A percentile compares a stretch with the other conserved stretches of the same genome.
Conservation (phyloP, 2,888 invertebrate species). For the Listrodromus nycthemerus region DNA sequence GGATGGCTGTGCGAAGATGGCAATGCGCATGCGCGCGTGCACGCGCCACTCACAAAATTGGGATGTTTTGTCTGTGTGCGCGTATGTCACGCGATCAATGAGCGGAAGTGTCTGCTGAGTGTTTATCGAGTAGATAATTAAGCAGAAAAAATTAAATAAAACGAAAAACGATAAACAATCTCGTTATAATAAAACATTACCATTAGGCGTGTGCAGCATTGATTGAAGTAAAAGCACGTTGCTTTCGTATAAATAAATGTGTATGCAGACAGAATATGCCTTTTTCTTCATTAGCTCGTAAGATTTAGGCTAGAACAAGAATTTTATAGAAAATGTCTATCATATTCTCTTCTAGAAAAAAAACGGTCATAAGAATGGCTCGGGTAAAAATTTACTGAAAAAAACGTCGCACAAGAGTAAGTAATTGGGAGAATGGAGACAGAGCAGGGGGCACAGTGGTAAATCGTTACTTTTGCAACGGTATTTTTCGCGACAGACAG, state of each 20-base stretch:
- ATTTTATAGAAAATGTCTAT: slow-evolving; percentile 25
- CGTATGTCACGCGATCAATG: slow-evolving; percentile 14
- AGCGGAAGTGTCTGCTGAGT: slow-evolving; percentile 8
- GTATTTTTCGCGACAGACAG: slow-evolving; percentile 34
- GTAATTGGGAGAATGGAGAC: not conserved
- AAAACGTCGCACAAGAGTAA: slow-evolving; percentile 54
- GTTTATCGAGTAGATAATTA: slow-evolving; percentile 45
- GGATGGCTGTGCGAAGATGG: slow-evolving; percentile 24
- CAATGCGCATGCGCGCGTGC: not conserved
- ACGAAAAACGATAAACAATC: not conserved
- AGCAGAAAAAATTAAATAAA: not conserved
- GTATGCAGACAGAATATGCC: slow-evolving; percentile 66
- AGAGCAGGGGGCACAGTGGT: not conserved
- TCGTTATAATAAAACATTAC: slow-evolving; percentile 24
- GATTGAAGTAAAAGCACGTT: slow-evolving; percentile 26
- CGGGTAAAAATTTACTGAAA: slow-evolving; percentile 39
- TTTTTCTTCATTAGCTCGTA: slow-evolving; percentile 51
- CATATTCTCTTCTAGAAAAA: slow-evolving; percentile 58
- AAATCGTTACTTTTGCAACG: not conserved
- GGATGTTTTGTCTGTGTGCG: slow-evolving; percentile 66
- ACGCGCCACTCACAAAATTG: slow-evolving; percentile 50
- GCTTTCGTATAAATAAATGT: slow-evolving; percentile 64
- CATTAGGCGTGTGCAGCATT: not conserved
- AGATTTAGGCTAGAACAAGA: not conserved
- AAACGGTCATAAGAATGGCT: slow-evolving; percentile 16